Evolutionary conservation across 2,888 invertebrate genomes (phyloP), one percentile per base, ranked within the genome.

Genomic region (Diaprepes abbreviatus): DNA sequence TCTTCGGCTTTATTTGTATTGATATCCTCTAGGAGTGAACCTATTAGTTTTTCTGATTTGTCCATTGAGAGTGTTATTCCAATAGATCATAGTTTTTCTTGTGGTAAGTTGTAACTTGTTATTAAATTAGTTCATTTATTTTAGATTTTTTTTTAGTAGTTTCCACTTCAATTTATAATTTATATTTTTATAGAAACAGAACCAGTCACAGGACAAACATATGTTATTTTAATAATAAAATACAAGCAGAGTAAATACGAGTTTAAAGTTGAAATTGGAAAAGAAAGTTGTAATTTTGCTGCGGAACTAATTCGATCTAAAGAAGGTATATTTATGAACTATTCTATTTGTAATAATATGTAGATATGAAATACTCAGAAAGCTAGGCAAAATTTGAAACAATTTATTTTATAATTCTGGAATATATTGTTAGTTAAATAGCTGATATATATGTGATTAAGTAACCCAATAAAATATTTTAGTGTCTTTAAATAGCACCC

Each of bases 1-100:
- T 86, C 88, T 10, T 85, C 85, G 80, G 89, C 87, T 60, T 82
- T 89, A 70, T 87, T 89, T 78, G 84, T 89, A 71, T 85, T 89
- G 73, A 84, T 87, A 54, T 86, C 87, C 5, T 85, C 90, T 65
- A 88, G 88, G 78, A 87, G 86, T 77, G 91, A 91, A 75, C 91
- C 93, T 16, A 89, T 88, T 80, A 89, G 90, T 64, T 90, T 91
- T 79, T 91, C 90, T 58, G 94, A 95, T 85, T 86, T 95, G 75
- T 90, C 91, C 10, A 89, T 95, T 78, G 94, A 94, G 84, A 90
- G 90, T 83, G 91, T 93, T 58, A 88, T 95, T 78, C 93, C 95
- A 21, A 89, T 95, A 65, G 92, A 94, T 85, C 89, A 89, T 77
- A 89, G 89, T 78, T 94, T 95, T 83, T 90, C 91, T 82, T 92